A percentile compares a stretch with the other conserved stretches of the same genome.
These are phyloP conservation scores for Tychaedon coryphoeus DNA, from an alignment of 2,113 vertebrate species.

Conservation along the genomic window DNA sequence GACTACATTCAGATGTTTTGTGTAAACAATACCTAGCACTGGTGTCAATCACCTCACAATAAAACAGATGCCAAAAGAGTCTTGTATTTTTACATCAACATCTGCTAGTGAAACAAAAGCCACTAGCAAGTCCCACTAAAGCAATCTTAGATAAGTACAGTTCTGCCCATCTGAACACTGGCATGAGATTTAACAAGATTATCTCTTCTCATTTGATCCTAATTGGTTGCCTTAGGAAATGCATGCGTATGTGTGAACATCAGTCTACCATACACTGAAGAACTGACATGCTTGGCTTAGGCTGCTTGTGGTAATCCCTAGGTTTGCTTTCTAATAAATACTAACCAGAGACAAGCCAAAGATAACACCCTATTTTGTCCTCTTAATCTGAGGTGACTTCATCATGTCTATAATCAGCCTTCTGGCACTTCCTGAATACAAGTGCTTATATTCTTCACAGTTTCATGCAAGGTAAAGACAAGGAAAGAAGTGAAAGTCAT, in stretches of 20 bases:
- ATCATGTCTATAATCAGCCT: background rate
- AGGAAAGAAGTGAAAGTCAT: background rate
- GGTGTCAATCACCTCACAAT: conserved; percentile 31
- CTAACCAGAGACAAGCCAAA: conserved; percentile 43
- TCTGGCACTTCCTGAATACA: conserved; percentile 6
- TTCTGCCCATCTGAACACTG: conserved; percentile 39
- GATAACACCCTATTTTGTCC: conserved; percentile 34
- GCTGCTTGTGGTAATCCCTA: conserved; percentile 34
- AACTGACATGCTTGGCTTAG: conserved; percentile 1
- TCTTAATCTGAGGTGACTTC: conserved; percentile 43
- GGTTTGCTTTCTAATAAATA: conserved; percentile 55
- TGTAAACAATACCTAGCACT: background rate
- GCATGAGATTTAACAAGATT: conserved; percentile 50
- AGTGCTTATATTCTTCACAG: background rate
- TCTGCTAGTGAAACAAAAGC: conserved; percentile 27
- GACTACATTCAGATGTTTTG: background rate
- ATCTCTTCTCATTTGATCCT: conserved; percentile 42
- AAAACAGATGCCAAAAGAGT: background rate
- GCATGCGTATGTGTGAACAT: background rate
- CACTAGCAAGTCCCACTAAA: conserved; percentile 35
- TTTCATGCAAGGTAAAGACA: background rate
- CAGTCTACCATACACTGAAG: background rate
- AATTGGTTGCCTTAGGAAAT: conserved; percentile 59
- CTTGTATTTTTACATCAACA: conserved; percentile 9
- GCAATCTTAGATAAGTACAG: background rate